Evolutionary conservation across 2,888 invertebrate genomes (phyloP).

Genomic region (Colostygia pectinataria): DNA sequence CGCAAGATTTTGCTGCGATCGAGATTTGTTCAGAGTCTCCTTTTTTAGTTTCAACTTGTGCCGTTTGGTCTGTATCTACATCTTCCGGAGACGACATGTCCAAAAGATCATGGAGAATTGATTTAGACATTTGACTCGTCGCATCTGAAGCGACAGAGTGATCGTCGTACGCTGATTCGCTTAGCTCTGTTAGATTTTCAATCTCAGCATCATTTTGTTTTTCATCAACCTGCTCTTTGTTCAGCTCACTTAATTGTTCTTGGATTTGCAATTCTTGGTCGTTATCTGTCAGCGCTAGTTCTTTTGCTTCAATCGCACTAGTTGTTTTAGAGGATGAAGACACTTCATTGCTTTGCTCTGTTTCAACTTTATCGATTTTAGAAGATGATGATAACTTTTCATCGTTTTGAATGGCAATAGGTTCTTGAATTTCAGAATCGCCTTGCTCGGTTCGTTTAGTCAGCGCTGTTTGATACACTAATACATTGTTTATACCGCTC

Average conservation of each 20-base stretch:
- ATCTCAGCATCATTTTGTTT: neutral
- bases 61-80: conserved; percentile 2
- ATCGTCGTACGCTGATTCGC: neutral
- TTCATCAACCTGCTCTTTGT: too few species aligned
- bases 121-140: conserved; percentile 24
- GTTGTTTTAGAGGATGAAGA: neutral
- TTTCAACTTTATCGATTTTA: neutral
- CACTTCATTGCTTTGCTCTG: neutral
- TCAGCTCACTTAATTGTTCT: neutral
- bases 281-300: neutral
- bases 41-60: conserved; percentile 1
- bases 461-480: conserved; percentile 36
- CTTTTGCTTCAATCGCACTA: neutral
- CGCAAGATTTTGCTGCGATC: neutral
- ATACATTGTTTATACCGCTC: conserved; percentile 22
- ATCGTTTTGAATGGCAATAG: neutral
- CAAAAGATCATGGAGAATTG: conserved; percentile 50
- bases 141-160: neutral
- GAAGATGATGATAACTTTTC: conserved; percentile 7
- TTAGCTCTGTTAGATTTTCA: conserved; percentile 1
- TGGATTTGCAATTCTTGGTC: conserved; percentile 1
- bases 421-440: conserved; percentile 11
- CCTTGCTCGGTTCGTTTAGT: conserved; percentile 19
- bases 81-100: conserved; percentile 50
- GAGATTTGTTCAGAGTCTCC: neutral